Conservation (phyloP, 2,113 vertebrate genomes). For the Athene cunicularia region DNA sequence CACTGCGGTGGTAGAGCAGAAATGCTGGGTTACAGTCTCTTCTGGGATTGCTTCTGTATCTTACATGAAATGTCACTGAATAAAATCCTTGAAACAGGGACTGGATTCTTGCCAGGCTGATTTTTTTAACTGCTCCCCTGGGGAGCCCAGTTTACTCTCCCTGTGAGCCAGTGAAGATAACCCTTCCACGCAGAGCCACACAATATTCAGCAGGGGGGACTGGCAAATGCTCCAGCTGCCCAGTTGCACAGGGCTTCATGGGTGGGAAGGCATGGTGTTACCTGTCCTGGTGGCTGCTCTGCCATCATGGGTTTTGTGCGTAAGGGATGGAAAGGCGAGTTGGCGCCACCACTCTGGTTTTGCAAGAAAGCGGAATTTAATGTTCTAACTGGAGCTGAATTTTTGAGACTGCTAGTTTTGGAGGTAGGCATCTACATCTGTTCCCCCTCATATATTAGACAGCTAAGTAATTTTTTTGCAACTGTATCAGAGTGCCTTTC, state of each 20-base stretch:
- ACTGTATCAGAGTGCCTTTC: rapidly evolving
- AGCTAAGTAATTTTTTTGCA: background rate
- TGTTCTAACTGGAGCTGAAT: background rate
- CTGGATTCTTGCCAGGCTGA: background rate
- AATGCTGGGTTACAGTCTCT: background rate
- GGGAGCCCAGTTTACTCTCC: background rate
- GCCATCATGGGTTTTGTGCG: background rate
- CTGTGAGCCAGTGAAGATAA: background rate
- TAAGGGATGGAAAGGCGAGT: background rate
- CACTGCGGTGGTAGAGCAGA: background rate
- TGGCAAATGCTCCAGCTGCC: background rate
- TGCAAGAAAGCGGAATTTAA: background rate
- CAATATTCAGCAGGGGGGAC: background rate
- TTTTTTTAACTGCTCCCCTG: background rate
- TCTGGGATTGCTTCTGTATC: background rate
- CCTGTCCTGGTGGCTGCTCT: background rate
- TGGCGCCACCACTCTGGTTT: background rate
- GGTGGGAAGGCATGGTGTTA: background rate
- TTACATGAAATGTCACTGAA: background rate
- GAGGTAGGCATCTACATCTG: background rate
- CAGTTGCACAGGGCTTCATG: rapidly evolving
- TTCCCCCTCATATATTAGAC: background rate
- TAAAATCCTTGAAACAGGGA: background rate
- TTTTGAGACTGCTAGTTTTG: background rate
- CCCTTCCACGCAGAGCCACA: background rate